Base-by-base conservation (phyloP, 2,888 invertebrate species). In the Poecilus cupreus region DNA sequence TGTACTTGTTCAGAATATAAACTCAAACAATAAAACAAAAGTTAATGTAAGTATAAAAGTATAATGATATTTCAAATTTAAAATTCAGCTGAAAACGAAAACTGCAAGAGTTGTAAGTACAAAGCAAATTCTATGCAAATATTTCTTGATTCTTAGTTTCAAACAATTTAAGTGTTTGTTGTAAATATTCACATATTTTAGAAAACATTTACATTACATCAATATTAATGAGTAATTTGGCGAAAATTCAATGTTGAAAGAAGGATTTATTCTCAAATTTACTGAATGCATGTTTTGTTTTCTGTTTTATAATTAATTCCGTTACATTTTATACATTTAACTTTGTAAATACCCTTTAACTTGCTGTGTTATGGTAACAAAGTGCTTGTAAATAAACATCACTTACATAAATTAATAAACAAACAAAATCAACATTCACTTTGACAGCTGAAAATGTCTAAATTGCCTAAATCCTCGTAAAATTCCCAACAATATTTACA, bases 121-220 rank as follows among this genome's bases (percentile, higher is more conserved):
- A 26, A 37, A 68, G 37, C 10, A 68, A 68, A 68, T 68, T 60
- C 37, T 46, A 72, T 77, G 77, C 22, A 46, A 64, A 77, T 64
- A 77, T 24, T 75, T 75, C 32, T 51, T 32, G 49, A 75, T 51
- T 77, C 77, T 39, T 57, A 77, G 46, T 26, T 26, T 43, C 64
- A 60, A 77, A 77, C 26, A 77, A 20, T 43, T 60, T 60, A 46
- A 77, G 26, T 43, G 64, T 77, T 75, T 72, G 26, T 75, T 51
- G 51, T 75, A 51, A 75, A 64, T 77, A 64, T 77, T 77, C 77
- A 77, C 64, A 64, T 46, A 77, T 77, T 77, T 76, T 64, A 16
- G 64, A 18, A 16, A n/a, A 26, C 26, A 77, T 57, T 77, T 77
- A 60, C 77, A 64, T 77, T 46, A 64, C 64, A 77, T 77, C 77